Conservation (phyloP, 2,113 vertebrate genomes). For the Corythornis vintsioides region DNA sequence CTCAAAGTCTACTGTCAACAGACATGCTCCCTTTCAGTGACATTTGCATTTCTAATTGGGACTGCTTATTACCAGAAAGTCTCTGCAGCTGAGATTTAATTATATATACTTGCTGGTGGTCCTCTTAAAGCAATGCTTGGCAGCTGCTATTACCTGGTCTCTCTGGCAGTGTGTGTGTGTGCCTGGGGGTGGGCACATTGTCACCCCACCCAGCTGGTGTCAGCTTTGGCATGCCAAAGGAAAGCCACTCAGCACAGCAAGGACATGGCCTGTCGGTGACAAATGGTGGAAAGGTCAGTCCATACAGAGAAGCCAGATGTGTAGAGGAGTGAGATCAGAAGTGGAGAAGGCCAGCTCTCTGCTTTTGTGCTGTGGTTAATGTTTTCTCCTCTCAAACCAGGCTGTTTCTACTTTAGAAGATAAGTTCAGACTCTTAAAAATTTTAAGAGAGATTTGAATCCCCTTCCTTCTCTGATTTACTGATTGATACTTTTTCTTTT, state of each 20-base stretch:
- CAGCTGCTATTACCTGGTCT: not conserved
- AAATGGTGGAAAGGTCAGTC: not conserved
- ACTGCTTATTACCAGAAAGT: constrained; percentile 33
- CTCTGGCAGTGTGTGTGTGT: not conserved
- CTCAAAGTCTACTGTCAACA: constrained; percentile 60
- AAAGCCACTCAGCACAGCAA: not conserved
- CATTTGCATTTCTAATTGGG: constrained; percentile 62
- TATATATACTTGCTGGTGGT: not conserved
- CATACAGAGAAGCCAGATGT: not conserved
- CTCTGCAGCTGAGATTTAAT: constrained; percentile 43
- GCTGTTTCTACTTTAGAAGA: not conserved
- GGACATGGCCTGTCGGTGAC: not conserved
- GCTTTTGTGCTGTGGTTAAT: not conserved
- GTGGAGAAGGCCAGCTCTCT: not conserved
- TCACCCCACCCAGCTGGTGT: not conserved
- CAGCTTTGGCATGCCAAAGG: not conserved
- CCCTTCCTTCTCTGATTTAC: not conserved
- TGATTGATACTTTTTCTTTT: not conserved
- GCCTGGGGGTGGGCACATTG: not conserved
- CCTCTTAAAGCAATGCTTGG: constrained; percentile 7
- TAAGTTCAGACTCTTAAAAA: not conserved
- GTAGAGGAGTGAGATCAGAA: not conserved
- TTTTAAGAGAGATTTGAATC: not conserved
- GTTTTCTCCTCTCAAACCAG: not conserved
- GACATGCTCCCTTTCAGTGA: constrained; percentile 33